Percentiles rank a stretch among this genome's conserved stretches.
Evolutionary conservation across 2,113 vertebrate genomes (phyloP).

Genomic region (Zeus faber): DNA sequence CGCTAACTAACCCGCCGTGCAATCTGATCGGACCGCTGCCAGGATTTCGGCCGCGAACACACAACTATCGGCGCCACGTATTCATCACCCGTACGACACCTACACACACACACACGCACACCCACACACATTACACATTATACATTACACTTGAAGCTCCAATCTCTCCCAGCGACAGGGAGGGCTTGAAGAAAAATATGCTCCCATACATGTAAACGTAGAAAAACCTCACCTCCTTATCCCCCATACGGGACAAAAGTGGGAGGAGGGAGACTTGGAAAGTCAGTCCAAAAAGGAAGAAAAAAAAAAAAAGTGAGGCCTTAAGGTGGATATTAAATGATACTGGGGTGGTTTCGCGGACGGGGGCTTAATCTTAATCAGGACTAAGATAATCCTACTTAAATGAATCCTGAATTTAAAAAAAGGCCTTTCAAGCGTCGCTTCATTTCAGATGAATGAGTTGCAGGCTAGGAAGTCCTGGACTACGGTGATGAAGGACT

Average conservation of each 20-base stretch:
- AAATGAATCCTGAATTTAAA: too few relatives aligned
- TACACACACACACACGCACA: too few relatives aligned
- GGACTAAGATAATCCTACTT: too few relatives aligned
- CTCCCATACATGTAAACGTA: conserved; percentile 5
- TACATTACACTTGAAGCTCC: background rate
- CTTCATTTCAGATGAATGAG: too few relatives aligned
- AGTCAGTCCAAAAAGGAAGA: conserved; percentile 14
- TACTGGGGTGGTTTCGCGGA: background rate
- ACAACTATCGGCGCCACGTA: conserved; percentile 1
- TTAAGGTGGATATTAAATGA: too few relatives aligned
- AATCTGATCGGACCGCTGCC: conserved; percentile 28
- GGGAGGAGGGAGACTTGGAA: conserved; percentile 11
- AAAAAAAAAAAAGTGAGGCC: too few relatives aligned
- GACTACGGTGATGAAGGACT: too few relatives aligned
- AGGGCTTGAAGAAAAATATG: conserved; percentile 6
- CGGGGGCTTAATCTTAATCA: too few relatives aligned
- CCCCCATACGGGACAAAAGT: conserved; percentile 12
- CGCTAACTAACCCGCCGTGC: conserved; percentile 16
- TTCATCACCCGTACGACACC: too few relatives aligned
- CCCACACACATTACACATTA: too few relatives aligned
- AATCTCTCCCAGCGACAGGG: conserved; percentile 8
- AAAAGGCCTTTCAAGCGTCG: background rate
- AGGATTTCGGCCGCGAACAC: conserved; percentile 9
- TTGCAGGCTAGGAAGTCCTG: too few relatives aligned
- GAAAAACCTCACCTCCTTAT: background rate